Evolutionary conservation across 2,888 invertebrate genomes (phyloP), one percentile per base, ranked within the genome.

Genomic region (Xestoiulus laeticollis): DNA sequence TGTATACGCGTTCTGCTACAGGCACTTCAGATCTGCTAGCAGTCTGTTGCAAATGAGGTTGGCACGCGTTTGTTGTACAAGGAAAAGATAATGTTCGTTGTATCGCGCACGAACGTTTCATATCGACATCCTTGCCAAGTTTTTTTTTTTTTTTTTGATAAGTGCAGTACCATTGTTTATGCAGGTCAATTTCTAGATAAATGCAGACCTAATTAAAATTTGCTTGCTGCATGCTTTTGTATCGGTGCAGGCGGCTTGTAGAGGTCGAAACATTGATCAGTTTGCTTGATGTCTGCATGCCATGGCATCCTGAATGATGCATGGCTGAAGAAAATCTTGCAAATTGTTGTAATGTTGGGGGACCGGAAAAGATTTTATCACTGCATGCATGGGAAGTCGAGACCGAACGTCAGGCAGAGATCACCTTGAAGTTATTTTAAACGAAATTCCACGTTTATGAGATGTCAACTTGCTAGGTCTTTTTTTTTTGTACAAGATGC

Each of bases 51-150:
- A n/a, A 53, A 53, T 53, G 53, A 53, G 53, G 53, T 53, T 53
- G 53, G 22, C 22, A 78, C 59, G 19, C 22, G 59, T 59, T 19
- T n/a, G n/a, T 38, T 78, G 30, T 78, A 26, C 30, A 8, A 5
- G 14, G 26, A 26, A 22, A 59, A 22, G 22, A 59, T 5, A 30
- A 78, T 30, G 78, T 30, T 30, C 78, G 14, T 14, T 30, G 14
- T 30, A 10, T n/a, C 78, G 68, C 12, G 30, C 78, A 30, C 78
- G 78, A 78, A 78, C 59, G 59, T 68, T 68, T 59, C 48, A 19
- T 68, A 68, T 68, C 68, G 68, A 68, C 68, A 26, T 68, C 68
- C 30, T 78, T 30, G 78, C 30, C 78, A 78, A 30, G 78, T 30
- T 78, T 30, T n/a, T n/a, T n/a, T n/a, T n/a, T n/a, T n/a, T n/a